Evolutionary conservation across 2,888 invertebrate genomes (phyloP), one percentile per base, ranked within the genome.

Genomic region (Lydus trimaculatus): DNA sequence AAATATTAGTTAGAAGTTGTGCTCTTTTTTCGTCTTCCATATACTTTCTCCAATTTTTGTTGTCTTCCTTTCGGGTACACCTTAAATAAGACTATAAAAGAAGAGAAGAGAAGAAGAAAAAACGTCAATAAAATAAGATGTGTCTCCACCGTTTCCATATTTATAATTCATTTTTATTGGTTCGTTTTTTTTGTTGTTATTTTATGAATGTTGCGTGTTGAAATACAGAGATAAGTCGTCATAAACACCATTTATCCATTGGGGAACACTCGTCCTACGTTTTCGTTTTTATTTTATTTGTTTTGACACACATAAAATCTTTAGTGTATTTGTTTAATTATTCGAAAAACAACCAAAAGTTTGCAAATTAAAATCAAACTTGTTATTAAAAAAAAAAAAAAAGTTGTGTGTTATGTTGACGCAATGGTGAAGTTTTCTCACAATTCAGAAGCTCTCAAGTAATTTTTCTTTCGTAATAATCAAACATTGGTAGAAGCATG

Each of bases 91-190:
- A 33, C 63, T 39, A 13, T 63, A 67, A 67, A 65, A 65, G 60
- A 52, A n/a, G n/a, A n/a, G n/a, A n/a, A n/a, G n/a, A n/a, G n/a
- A n/a, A n/a, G n/a, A n/a, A n/a, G n/a, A n/a, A n/a, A n/a, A n/a
- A n/a, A n/a, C n/a, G 63, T 61, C 43, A 33, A 31, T 23, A 28
- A 62, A 62, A 31, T 60, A 48, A 60, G 17, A 59, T 13, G 28
- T 13, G 64, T 7, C 36, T 58, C 31, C 62, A 63, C 66, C 56
- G 8, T 58, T 39, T 61, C 28, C 25, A 25, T 63, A 36, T 23
- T 17, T 43, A 70, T 70, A 72, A 72, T 65, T 72, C 70, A 72
- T 66, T 72, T 72, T 70, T 70, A 72, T 72, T 67, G 69, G 61
- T 72, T 66, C 66, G 67, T 67, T 67, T 67, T 67, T 61, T 52